phyloP scores from a whole-genome alignment of 2,113 vertebrate genomes.

The Rana temporaria region DNA sequence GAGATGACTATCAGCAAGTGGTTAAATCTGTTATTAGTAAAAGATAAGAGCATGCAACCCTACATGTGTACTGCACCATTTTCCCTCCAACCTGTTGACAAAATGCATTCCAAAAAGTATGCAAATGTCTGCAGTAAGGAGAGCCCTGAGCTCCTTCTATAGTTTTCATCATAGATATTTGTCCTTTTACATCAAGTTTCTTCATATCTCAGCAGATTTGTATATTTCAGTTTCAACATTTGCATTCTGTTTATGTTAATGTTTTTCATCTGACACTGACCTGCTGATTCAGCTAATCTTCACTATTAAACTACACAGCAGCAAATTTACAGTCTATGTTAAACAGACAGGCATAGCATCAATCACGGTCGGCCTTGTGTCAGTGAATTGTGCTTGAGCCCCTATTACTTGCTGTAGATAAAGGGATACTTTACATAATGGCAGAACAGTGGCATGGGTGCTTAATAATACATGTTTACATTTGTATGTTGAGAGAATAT shows the following conservation, averaged over 20 bases:
- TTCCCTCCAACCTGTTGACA: neutral
- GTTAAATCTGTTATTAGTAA: too few relatives aligned
- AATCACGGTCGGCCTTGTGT: slow-evolving; percentile 61
- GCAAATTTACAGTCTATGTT: slow-evolving; percentile 64
- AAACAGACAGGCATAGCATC: slow-evolving; percentile 61
- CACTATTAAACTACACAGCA: slow-evolving; percentile 64
- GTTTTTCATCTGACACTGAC: slow-evolving; percentile 61
- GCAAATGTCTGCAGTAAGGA: neutral
- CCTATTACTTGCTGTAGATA: slow-evolving; percentile 60
- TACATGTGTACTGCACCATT: neutral
- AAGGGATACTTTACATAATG: neutral
- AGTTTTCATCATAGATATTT: slow-evolving; percentile 34
- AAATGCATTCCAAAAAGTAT: neutral
- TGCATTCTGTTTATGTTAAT: slow-evolving; percentile 68
- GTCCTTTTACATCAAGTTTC: slow-evolving; percentile 34
- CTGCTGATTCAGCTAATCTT: slow-evolving; percentile 71
- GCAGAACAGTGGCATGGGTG: slow-evolving; percentile 18
- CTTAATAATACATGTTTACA: neutral
- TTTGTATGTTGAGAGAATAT: neutral
- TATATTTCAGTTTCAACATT: slow-evolving; percentile 59
- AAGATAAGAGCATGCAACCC: too few relatives aligned
- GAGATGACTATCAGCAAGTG: too few relatives aligned
- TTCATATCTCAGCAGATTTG: slow-evolving; percentile 63
- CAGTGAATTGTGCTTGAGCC: slow-evolving; percentile 54
- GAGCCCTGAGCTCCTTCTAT: neutral